phyloP scores from a whole-genome alignment of 2,113 vertebrate species.

The Nasalis larvatus region DNA sequence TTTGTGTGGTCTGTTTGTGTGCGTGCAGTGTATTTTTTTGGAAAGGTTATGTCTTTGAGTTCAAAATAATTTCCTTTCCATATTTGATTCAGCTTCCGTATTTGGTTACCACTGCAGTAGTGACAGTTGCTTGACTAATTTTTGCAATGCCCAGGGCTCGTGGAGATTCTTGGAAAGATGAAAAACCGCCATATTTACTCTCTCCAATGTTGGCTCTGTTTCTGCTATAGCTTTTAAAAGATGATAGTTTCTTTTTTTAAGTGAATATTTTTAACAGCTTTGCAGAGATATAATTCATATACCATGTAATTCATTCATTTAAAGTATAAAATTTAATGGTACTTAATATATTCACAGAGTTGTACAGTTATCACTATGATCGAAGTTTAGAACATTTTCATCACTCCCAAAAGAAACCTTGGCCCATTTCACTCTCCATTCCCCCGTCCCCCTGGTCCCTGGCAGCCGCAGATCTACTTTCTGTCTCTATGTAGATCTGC shows the following conservation, averaged over 20 bases:
- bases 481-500: neutral
- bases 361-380: neutral
- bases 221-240: slow-evolving; percentile 75
- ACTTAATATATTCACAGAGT: neutral
- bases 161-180: neutral
- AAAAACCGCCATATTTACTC: neutral
- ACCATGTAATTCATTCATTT: neutral
- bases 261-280: neutral
- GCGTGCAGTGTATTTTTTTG: neutral
- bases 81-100: neutral
- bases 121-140: neutral
- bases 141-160: neutral
- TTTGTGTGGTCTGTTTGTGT: neutral
- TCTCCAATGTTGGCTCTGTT: slow-evolving; percentile 55
- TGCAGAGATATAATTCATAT: neutral
- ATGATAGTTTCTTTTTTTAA: slow-evolving; percentile 59
- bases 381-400: neutral
- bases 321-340: neutral
- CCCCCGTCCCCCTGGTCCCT: neutral
- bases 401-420: neutral
- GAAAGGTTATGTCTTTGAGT: neutral
- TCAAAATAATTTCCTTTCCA: neutral
- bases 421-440: neutral
- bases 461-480: neutral
- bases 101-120: neutral